These are phyloP conservation scores for Chionoecetes opilio DNA, from an alignment of 1,140 invertebrate species.

Conservation along the genomic window DNA sequence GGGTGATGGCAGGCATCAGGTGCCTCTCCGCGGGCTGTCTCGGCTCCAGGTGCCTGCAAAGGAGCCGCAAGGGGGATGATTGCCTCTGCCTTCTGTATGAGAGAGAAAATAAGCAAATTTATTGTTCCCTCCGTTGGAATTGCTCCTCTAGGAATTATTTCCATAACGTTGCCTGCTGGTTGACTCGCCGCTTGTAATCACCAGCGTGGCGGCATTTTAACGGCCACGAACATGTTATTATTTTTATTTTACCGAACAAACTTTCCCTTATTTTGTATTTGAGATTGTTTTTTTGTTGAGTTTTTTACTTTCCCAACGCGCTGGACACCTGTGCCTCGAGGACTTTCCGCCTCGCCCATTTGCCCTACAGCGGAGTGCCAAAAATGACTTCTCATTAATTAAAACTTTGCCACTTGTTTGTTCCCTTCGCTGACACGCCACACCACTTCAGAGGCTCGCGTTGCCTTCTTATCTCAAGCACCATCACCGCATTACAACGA, in stretches of 20 bases:
- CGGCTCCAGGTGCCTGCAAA: background rate
- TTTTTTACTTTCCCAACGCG: too few species aligned
- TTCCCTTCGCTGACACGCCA: background rate
- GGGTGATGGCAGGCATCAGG: background rate
- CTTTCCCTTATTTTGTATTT: background rate
- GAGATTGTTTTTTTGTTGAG: background rate
- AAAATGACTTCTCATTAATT: slow-evolving; percentile 7
- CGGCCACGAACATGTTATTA: background rate
- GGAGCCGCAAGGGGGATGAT: background rate
- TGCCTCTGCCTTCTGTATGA: background rate
- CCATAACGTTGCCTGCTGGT: background rate
- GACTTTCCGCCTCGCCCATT: too few species aligned
- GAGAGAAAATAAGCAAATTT: background rate
- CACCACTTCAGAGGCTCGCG: background rate
- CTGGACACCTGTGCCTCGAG: background rate
- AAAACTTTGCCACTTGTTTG: slow-evolving; percentile 17
- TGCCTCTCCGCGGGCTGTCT: background rate
- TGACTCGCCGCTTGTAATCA: background rate
- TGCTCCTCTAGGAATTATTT: background rate
- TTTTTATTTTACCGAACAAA: background rate
- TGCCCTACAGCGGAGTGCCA: background rate
- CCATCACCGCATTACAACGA: background rate
- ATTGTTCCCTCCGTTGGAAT: too few species aligned
- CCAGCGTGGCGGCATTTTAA: background rate
- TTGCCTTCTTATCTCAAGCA: background rate